Conservation (phyloP, 2,797 vertebrate species). For the Gymnodraco acuticeps region DNA sequence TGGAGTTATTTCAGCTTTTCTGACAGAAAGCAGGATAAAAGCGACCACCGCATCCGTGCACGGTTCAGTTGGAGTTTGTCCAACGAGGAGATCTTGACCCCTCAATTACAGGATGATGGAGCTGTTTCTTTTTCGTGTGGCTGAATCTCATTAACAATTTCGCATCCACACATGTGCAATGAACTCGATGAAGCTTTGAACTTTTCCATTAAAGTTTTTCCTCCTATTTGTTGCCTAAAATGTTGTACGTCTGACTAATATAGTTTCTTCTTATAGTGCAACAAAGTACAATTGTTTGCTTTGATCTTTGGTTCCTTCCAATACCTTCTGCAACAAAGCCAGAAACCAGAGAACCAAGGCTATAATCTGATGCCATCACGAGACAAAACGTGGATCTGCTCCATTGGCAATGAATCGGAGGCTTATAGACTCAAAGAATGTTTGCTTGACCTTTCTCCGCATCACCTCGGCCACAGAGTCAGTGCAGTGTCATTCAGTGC, state of each 20-base stretch:
- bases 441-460: constrained; percentile 71
- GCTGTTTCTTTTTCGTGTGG: constrained; percentile 80
- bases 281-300: constrained; percentile 22
- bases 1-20: constrained; percentile 73
- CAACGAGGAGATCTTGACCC: constrained; percentile 79
- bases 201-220: constrained; percentile 8
- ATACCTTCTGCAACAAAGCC: constrained; percentile 30
- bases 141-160: constrained; percentile 84
- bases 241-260: background rate
- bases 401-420: constrained; percentile 68
- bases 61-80: constrained; percentile 79
- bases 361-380: constrained; percentile 51
- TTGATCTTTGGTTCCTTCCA: constrained; percentile 38
- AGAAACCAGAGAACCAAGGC: constrained; percentile 60
- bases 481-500: constrained; percentile 62
- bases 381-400: constrained; percentile 69
- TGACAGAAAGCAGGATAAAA: constrained; percentile 79
- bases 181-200: constrained; percentile 34
- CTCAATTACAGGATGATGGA: constrained; percentile 79
- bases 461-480: constrained; percentile 53
- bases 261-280: constrained; percentile 5
- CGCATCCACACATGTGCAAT: constrained; percentile 58
- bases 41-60: constrained; percentile 61
- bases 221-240: constrained; percentile 5
- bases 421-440: constrained; percentile 63